Evolutionary conservation across 2,113 vertebrate genomes (phyloP), one percentile per base, ranked within the genome.

Genomic region (Cynocephalus volans): DNA sequence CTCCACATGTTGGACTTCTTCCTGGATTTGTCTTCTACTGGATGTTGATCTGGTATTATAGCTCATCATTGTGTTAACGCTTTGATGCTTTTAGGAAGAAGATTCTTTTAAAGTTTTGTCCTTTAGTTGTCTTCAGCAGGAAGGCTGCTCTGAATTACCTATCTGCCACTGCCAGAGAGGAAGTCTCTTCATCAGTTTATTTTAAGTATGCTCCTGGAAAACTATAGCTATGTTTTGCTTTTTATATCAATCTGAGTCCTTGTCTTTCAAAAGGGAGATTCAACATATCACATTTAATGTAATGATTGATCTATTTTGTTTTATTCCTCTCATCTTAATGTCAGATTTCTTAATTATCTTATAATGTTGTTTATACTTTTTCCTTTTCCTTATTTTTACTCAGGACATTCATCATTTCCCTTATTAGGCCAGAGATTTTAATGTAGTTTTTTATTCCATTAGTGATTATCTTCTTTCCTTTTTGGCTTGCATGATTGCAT

Each of bases 221-320:
- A 36, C 31, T 24, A 17, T 26, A 77, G 76, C 26, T 62, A 72
- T 70, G 45, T 23, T 76, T 54, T 56, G 84, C 28, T 85, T 95
- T 95, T 89, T 45, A n/a, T 62, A 70, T 90, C n/a, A 92, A 14
- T 50, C 31, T 62, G 48, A 81, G 77, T n/a, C 31, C 89, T 58
- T 76, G 36, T 75, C 67, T 80, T 90, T 86, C 33, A 82, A 80
- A 93, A 80, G 72, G 41, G 17, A 94, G 80, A 90, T 89, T 93
- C 18, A 60, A 64, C 75, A 73, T 54, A 26, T 62, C 19, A 77
- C 52, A 73, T 77, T 89, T 79, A 77, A 48, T 90, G 54, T 52
- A 15, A 41, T 76, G 41, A 81, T 21, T 79, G 26, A 50, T 69
- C 56, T 11, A 36, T 65, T 58, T 86, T 80, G 58, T 82, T 69